These are phyloP conservation scores for Lycodopsis pacificus DNA, from an alignment of 2,797 vertebrate species.

Conservation along the genomic window DNA sequence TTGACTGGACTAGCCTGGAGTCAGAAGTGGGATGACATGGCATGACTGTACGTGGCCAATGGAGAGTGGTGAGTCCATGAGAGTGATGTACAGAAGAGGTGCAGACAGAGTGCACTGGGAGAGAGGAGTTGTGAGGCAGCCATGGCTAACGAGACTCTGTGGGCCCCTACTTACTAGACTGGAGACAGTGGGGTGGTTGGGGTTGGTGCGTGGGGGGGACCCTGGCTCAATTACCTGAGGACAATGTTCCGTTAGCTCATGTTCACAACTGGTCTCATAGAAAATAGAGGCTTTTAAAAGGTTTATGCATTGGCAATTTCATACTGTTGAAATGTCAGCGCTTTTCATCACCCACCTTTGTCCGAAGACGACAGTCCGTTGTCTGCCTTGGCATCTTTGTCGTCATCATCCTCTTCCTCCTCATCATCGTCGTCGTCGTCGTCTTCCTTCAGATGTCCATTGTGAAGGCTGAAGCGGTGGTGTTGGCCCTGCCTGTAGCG, in stretches of 20 bases:
- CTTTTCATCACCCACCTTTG: slow-evolving; percentile 79
- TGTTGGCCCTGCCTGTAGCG: slow-evolving; percentile 90
- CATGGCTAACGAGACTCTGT: slow-evolving; percentile 84
- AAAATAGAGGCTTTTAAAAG: slow-evolving; percentile 66
- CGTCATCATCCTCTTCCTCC: slow-evolving; percentile 65
- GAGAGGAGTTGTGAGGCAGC: slow-evolving; percentile 84
- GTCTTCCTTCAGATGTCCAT: slow-evolving; percentile 82
- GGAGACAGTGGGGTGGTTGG: slow-evolving; percentile 85
- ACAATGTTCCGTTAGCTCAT: slow-evolving; percentile 84
- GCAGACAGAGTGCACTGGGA: slow-evolving; percentile 80
- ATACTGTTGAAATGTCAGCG: slow-evolving; percentile 10
- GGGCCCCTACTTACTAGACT: slow-evolving; percentile 87
- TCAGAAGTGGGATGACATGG: slow-evolving; percentile 79
- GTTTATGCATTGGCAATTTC: slow-evolving; percentile 63
- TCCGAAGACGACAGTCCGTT: slow-evolving; percentile 73
- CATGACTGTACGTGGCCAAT: slow-evolving; percentile 78
- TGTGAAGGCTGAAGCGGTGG: slow-evolving; percentile 80
- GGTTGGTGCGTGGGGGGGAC: slow-evolving; percentile 86
- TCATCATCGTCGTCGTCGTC: slow-evolving; percentile 64
- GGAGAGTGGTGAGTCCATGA: slow-evolving; percentile 81
- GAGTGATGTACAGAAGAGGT: slow-evolving; percentile 78
- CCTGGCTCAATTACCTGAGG: slow-evolving; percentile 87
- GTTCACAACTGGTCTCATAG: slow-evolving; percentile 79
- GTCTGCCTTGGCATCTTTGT: slow-evolving; percentile 73
- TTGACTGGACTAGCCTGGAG: slow-evolving; percentile 52